Evolutionary conservation across 2,113 vertebrate species (phyloP).

Genomic region (Turnix velox): DNA sequence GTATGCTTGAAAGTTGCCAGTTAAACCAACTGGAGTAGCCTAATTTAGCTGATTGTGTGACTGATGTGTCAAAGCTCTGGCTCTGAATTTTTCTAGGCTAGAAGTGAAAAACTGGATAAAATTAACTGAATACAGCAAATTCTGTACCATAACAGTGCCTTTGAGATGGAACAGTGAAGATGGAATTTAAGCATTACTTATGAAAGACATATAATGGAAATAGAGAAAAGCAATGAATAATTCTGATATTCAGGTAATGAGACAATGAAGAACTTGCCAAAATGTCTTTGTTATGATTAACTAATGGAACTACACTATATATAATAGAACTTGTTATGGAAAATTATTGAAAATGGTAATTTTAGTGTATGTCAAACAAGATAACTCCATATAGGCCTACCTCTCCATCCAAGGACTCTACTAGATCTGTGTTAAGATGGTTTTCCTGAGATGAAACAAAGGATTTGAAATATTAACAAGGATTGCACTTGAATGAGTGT

Average conservation of each 20-base stretch:
- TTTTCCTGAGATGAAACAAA: background rate
- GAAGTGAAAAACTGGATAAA: background rate
- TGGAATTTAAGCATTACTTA: background rate
- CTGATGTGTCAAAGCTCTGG: slow-evolving; percentile 15
- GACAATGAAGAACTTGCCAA: background rate
- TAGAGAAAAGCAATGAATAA: background rate
- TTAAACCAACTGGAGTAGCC: slow-evolving; percentile 50
- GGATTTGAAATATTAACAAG: background rate
- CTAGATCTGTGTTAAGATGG: background rate
- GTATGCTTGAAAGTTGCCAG: slow-evolving; percentile 28
- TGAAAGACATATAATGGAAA: background rate
- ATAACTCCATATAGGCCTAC: background rate
- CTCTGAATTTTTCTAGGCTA: background rate
- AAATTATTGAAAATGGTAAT: background rate
- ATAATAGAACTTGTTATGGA: background rate
- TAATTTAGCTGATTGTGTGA: slow-evolving; percentile 53
- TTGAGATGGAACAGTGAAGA: background rate
- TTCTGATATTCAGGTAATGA: background rate
- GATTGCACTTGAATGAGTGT: background rate
- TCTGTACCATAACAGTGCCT: background rate
- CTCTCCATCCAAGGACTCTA: background rate
- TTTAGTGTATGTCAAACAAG: background rate
- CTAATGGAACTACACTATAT: background rate
- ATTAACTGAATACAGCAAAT: background rate
- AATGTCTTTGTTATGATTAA: background rate